These are phyloP conservation scores for Emmelina monodactyla DNA, from an alignment of 2,888 invertebrate genomes.

Conservation along the genomic window DNA sequence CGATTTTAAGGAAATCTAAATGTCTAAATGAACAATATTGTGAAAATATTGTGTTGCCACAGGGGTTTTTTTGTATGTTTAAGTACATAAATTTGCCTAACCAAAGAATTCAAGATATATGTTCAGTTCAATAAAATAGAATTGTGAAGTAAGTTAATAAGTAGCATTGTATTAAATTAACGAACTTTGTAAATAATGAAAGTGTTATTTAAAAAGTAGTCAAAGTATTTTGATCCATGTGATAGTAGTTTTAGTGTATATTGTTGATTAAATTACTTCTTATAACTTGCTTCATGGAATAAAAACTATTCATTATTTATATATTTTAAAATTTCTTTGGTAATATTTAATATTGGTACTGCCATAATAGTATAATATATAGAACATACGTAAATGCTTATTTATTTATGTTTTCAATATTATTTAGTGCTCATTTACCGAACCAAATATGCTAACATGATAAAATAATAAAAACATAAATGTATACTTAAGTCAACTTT, in stretches of 20 bases:
- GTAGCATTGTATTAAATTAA: conserved; percentile 32
- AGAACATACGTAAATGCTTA: conserved; percentile 4
- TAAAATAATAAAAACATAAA: conserved; percentile 6
- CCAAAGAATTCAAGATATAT: conserved; percentile 58
- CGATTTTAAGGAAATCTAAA: conserved; percentile 20
- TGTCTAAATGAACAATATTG: background rate
- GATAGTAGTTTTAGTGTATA: conserved; percentile 47
- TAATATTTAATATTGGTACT: conserved; percentile 37
- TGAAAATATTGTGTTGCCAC: background rate
- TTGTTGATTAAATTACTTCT: conserved; percentile 14
- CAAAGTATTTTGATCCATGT: conserved; percentile 58
- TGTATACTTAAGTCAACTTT: conserved; percentile 17
- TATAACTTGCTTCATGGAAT: too few relatives aligned
- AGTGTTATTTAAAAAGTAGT: conserved; percentile 30
- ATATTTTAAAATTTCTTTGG: too few relatives aligned
- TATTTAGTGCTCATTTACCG: too few relatives aligned
- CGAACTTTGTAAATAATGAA: conserved; percentile 29
- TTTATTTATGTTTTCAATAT: background rate
- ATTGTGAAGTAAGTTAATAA: conserved; percentile 46
- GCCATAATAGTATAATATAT: conserved; percentile 24
- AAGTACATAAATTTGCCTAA: conserved; percentile 26
- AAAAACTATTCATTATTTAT: too few relatives aligned
- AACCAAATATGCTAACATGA: too few relatives aligned
- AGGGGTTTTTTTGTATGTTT: conserved; percentile 19
- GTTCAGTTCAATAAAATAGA: conserved; percentile 25